These are phyloP conservation scores for Tenthredo mesomela DNA, from an alignment of 2,888 invertebrate genomes.

Conservation along the genomic window DNA sequence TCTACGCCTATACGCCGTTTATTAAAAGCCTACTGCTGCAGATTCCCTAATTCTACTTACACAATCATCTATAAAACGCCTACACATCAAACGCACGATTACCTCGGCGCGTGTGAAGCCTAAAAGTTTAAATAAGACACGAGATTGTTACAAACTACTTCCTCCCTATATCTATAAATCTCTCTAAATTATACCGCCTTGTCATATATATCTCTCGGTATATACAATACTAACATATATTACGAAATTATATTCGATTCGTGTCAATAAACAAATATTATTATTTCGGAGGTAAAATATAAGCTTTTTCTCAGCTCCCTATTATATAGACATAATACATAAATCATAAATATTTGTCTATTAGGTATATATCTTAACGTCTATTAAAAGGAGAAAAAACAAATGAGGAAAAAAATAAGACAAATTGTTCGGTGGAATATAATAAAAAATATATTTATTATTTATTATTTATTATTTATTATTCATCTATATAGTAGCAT, in stretches of 20 bases:
- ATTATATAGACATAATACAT: no score
- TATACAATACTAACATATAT: neutral
- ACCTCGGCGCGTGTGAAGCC: neutral
- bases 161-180: slow-evolving; percentile 22
- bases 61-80: slow-evolving; percentile 15
- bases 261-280: neutral
- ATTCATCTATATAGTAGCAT: neutral
- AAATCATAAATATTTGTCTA: neutral
- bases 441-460: neutral
- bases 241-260: neutral
- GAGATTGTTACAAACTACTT: slow-evolving; percentile 31
- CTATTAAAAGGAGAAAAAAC: neutral
- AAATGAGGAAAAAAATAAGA: neutral
- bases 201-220: neutral
- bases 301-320: neutral
- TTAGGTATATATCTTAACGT: neutral
- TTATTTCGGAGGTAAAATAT: neutral
- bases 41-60: neutral
- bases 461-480: no score
- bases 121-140: slow-evolving; percentile 18
- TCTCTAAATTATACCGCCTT: slow-evolving; percentile 3
- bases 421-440: neutral
- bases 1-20: neutral
- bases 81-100: slow-evolving; percentile 15
- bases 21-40: neutral